phyloP scores from a whole-genome alignment of 2,888 invertebrate species.

The Ennomos fuscantarius region DNA sequence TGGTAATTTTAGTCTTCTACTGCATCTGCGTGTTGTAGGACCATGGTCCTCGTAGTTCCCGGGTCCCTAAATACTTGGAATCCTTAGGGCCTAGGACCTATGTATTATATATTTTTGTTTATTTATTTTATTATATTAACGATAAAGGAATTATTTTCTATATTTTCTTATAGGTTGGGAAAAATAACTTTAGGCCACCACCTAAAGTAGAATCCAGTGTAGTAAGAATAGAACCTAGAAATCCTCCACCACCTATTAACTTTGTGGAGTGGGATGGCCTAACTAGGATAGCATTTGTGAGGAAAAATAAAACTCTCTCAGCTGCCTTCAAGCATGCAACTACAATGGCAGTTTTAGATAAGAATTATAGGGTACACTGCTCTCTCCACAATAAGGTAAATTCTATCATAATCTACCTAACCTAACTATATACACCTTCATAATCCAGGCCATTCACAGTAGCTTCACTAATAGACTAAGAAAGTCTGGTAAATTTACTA shows the following conservation, averaged over 20 bases:
- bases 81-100: too few relatives aligned
- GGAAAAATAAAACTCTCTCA: conserved; percentile 98
- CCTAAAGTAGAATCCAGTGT: conserved; percentile 99
- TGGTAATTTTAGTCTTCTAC: too few relatives aligned
- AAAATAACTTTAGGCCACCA: conserved; percentile 99
- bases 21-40: too few relatives aligned
- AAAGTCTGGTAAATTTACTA: too few relatives aligned
- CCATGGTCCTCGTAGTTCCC: too few relatives aligned
- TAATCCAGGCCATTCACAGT: too few relatives aligned
- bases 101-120: too few relatives aligned
- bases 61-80: too few relatives aligned
- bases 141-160: too few relatives aligned
- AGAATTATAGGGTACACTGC: conserved; percentile 95
- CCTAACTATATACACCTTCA: not conserved
- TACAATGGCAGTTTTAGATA: conserved; percentile 93
- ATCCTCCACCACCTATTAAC: conserved; percentile 98
- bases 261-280: conserved; percentile 99
- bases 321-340: conserved; percentile 95
- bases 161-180: conserved; percentile 90
- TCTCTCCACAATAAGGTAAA: conserved; percentile 91
- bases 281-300: conserved; percentile 96
- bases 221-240: conserved; percentile 97
- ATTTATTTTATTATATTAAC: too few relatives aligned
- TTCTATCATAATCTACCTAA: not conserved
- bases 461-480: too few relatives aligned